phyloP scores from a whole-genome alignment of 2,113 vertebrate species.

The Platysteira castanea region DNA sequence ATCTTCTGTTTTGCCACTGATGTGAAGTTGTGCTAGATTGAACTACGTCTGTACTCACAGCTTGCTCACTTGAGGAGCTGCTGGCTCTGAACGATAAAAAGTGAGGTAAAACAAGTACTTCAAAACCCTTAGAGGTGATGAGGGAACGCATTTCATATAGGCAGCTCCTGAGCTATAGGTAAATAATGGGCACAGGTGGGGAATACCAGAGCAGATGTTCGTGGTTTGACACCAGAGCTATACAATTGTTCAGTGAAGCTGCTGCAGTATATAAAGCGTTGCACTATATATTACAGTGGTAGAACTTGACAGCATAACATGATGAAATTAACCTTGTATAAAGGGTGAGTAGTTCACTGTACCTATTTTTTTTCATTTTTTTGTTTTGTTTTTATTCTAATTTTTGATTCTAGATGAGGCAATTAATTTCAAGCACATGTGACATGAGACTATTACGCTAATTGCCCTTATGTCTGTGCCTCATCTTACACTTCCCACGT shows the following conservation, averaged over 20 bases:
- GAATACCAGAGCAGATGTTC: background rate
- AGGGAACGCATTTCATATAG: background rate
- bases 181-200: background rate
- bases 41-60: background rate
- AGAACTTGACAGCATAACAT: background rate
- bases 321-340: background rate
- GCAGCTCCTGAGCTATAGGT: background rate
- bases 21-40: background rate
- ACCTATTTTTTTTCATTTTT: background rate
- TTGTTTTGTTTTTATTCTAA: background rate
- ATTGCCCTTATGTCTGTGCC: background rate
- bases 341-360: background rate
- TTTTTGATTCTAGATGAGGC: background rate
- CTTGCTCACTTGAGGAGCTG: background rate
- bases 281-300: background rate
- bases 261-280: background rate
- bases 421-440: background rate
- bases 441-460: background rate
- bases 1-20: background rate
- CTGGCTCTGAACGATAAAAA: background rate
- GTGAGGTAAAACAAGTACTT: background rate
- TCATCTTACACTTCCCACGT: background rate
- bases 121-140: background rate
- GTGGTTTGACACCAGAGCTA: accelerated
- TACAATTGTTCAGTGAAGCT: background rate